Percentiles rank a stretch among this genome's conserved stretches.
phyloP scores from a whole-genome alignment of 1,140 invertebrate genomes.

The Subanguina moxae region DNA sequence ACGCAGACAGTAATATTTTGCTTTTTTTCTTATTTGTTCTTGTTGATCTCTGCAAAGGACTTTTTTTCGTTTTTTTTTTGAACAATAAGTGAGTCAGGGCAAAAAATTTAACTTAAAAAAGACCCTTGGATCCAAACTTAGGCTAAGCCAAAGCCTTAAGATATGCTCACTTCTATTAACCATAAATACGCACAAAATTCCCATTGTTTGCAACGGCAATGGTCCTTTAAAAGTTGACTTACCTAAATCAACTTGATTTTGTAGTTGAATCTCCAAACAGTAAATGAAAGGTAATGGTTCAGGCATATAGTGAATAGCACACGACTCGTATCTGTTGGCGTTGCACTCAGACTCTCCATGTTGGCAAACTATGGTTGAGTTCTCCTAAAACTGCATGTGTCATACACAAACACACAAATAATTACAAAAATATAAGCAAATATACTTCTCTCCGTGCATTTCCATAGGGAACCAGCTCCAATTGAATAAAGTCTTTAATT shows the following conservation, averaged over 20 bases:
- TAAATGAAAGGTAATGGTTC: conserved; percentile 29
- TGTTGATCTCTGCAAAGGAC: too few relatives aligned
- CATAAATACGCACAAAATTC: too few relatives aligned
- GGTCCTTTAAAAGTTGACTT: not conserved
- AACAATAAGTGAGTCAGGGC: too few relatives aligned
- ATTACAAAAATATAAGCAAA: not conserved
- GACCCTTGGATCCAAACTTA: too few relatives aligned
- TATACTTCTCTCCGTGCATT: conserved; percentile 10
- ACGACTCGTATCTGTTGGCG: conserved; percentile 28
- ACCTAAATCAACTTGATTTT: conserved; percentile 7
- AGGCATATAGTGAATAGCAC: conserved; percentile 25
- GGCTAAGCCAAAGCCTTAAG: too few relatives aligned
- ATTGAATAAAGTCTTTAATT: not conserved
- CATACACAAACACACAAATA: too few relatives aligned
- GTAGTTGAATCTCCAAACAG: conserved; percentile 23
- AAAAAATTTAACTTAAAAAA: too few relatives aligned
- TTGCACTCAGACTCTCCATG: conserved; percentile 26
- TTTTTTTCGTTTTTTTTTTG: too few relatives aligned
- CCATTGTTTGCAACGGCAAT: too few relatives aligned
- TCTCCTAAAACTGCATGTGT: conserved; percentile 9
- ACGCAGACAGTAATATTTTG: too few relatives aligned
- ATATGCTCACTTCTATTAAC: too few relatives aligned
- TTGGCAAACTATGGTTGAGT: conserved; percentile 25
- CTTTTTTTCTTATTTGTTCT: too few relatives aligned
- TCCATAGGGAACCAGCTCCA: conserved; percentile 22